Base-by-base conservation (phyloP, 2,797 vertebrate species). In the Columba guinea region DNA sequence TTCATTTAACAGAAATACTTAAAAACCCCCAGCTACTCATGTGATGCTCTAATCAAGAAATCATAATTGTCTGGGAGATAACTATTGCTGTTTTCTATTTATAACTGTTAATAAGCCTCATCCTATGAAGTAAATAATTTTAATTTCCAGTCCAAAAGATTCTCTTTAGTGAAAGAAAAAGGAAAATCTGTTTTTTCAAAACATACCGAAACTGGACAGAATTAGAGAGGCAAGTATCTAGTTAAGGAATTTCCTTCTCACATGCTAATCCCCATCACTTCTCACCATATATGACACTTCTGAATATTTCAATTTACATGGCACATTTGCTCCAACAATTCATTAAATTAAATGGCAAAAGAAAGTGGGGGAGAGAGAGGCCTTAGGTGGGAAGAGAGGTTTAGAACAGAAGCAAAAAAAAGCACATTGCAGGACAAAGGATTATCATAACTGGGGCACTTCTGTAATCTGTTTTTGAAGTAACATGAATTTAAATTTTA, bases 291-390 rank as follows among this genome's bases (percentile, higher is more conserved):
- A 80, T 30, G 52, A 93, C 41, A 49, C 69, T 95, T 62, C 76
- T 53, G 60, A 67, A 82, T 69, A 84, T 94, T 90, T 87, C 62
- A 89, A 94, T 93, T 91, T 94, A 60, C 87, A 96, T 32, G 84
- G 88, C 60, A 96, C 69, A 68, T 94, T 95, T 93, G 26, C 69
- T 94, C 69, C 0, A 5, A 85, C 5, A 14, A 82, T 88, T 96
- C 96, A 94, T 89, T 95, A 93, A 95, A 93, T 93, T 91, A 95
- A 95, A 90, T 85, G n/a, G 58, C 65, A 80, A 95, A 91, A 94
- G 84, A 93, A 70, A 69, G 75, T 76, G 68, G 41, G 41, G 73
- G 49, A 95, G 44, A 92, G 78, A 87, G 60, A 80, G 22, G 3
- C 2, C 73, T 91, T 90, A 68, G 39, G 85, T 65, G 82, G 73